A percentile compares a stretch with the other conserved stretches of the same genome.
Conservation (phyloP, 2,113 vertebrate genomes). For the Cisticola juncidis region DNA sequence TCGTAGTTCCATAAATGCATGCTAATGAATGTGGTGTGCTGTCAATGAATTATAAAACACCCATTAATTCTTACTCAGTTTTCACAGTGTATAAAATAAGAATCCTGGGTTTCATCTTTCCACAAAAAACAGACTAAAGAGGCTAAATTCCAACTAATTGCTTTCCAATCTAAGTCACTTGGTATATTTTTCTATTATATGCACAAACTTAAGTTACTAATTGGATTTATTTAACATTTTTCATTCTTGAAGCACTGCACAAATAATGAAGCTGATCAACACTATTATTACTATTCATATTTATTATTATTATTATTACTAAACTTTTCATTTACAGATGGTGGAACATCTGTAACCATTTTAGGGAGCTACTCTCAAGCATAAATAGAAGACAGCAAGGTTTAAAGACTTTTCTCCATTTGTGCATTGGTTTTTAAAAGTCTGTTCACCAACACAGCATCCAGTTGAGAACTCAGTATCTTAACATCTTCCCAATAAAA, state of each 20-base stretch:
- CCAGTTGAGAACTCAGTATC: background rate
- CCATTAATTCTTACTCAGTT: constrained; percentile 15
- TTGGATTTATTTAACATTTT: background rate
- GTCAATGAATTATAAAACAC: background rate
- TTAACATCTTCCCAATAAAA: background rate
- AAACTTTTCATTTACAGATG: constrained; percentile 26
- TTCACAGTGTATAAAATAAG: background rate
- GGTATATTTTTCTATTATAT: background rate
- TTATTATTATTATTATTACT: background rate
- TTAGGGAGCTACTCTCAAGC: background rate
- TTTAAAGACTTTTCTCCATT: background rate
- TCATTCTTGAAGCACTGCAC: background rate
- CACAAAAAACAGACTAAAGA: background rate
- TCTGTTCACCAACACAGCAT: background rate
- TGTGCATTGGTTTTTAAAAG: background rate
- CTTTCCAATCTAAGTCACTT: background rate
- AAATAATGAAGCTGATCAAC: constrained; percentile 16
- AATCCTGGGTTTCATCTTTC: background rate
- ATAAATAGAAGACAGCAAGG: background rate
- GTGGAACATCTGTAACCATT: constrained; percentile 16
- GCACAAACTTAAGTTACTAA: background rate
- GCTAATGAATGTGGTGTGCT: background rate
- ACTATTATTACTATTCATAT: background rate
- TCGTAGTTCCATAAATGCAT: background rate
- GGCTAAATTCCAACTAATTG: background rate